A percentile compares a stretch with the other conserved stretches of the same genome.
Conservation (phyloP, 2,888 invertebrate species). For the Drosophila fulvimacula region DNA sequence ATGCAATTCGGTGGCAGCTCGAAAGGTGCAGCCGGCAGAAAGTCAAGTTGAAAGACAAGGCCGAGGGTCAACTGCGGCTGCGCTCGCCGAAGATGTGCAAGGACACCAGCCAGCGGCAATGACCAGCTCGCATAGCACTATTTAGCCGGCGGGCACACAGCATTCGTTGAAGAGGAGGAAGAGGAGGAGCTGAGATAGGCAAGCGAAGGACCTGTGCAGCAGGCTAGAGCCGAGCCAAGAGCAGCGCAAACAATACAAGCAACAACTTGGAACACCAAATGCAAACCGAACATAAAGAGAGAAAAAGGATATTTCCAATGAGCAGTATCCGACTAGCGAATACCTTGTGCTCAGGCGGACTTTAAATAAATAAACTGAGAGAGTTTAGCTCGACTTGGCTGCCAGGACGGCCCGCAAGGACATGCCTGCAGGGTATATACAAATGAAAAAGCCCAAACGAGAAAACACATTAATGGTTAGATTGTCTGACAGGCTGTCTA, state of each 20-base stretch:
- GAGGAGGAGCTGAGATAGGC: background rate
- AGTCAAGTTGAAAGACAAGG: slow-evolving; percentile 78
- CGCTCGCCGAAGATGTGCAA: slow-evolving; percentile 32
- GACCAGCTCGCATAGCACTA: slow-evolving; percentile 34
- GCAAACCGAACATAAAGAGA: slow-evolving; percentile 4
- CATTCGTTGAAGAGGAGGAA: background rate
- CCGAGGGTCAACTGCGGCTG: slow-evolving; percentile 62
- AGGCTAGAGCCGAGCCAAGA: slow-evolving; percentile 14
- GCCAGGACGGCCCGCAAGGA: background rate
- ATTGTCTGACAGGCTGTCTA: slow-evolving; percentile 27
- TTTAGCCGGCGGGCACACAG: slow-evolving; percentile 50
- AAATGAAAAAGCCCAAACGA: slow-evolving; percentile 12
- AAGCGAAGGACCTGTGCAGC: background rate
- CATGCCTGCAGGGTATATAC: background rate
- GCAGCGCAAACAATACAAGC: slow-evolving; percentile 39
- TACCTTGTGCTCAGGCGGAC: no score
- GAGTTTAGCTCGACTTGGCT: no score
- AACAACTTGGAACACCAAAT: slow-evolving; percentile 28
- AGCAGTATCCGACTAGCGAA: background rate
- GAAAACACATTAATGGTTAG: slow-evolving; percentile 51
- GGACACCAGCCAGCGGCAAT: slow-evolving; percentile 40
- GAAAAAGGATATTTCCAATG: background rate
- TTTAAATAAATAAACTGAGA: no score
- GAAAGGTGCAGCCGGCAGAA: slow-evolving; percentile 47
- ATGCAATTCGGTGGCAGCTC: slow-evolving; percentile 51